Percentiles rank a stretch among this genome's conserved stretches.
phyloP scores from a whole-genome alignment of 2,888 invertebrate genomes.

The Catocala sponsa region DNA sequence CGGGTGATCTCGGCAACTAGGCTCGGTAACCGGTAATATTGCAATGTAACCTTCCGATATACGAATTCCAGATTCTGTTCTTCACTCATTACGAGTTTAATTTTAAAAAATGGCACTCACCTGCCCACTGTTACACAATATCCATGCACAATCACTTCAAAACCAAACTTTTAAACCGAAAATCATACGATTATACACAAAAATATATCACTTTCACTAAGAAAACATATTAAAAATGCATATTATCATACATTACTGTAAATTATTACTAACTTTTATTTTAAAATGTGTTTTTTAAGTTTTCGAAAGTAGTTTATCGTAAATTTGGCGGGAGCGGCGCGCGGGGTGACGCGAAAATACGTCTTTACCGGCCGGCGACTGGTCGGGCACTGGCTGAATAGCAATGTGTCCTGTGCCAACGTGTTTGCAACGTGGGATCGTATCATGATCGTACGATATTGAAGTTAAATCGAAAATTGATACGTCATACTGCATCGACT shows the following conservation, averaged over 20 bases:
- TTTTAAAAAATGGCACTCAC: slow-evolving; percentile 40
- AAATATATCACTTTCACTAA: slow-evolving; percentile 35
- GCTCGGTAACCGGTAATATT: slow-evolving; percentile 28
- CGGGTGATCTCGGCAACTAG: background rate
- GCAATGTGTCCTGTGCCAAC: slow-evolving; percentile 38
- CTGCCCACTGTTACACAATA: slow-evolving; percentile 48
- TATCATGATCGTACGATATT: slow-evolving; percentile 52
- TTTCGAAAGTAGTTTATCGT: slow-evolving; percentile 50
- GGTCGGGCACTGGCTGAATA: slow-evolving; percentile 42
- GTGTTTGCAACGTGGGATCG: slow-evolving; percentile 46
- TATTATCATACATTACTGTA: background rate
- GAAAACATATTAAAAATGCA: slow-evolving; percentile 14
- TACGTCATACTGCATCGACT: slow-evolving; percentile 45
- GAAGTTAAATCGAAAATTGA: slow-evolving; percentile 35
- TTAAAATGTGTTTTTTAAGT: slow-evolving; percentile 23
- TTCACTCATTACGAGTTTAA: slow-evolving; percentile 23
- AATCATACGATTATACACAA: slow-evolving; percentile 14
- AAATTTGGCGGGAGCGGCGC: slow-evolving; percentile 48
- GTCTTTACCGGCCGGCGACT: slow-evolving; percentile 40
- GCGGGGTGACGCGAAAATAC: background rate
- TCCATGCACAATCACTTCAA: slow-evolving; percentile 43
- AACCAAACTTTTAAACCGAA: slow-evolving; percentile 22
- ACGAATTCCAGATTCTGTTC: slow-evolving; percentile 35
- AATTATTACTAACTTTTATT: slow-evolving; percentile 32
- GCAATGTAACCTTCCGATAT: slow-evolving; percentile 28